phyloP scores from a whole-genome alignment of 2,113 vertebrate genomes.

The Nanger granti region DNA sequence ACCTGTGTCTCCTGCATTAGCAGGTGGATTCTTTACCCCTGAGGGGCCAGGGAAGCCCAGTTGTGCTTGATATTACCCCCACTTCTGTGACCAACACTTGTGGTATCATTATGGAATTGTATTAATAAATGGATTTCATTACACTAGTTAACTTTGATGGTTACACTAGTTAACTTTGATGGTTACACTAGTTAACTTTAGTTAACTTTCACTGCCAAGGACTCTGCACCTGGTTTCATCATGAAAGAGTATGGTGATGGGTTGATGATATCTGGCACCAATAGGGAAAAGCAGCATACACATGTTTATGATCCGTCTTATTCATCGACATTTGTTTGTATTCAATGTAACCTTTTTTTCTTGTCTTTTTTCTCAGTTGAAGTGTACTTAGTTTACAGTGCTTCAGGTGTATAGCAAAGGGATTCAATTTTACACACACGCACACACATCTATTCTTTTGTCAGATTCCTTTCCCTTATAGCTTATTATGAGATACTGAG shows the following conservation, averaged over 20 bases:
- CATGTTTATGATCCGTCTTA: not conserved
- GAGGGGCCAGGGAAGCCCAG: not conserved
- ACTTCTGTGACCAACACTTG: not conserved
- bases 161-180: too few relatives aligned
- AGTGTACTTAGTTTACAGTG: not conserved
- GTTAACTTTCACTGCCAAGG: not conserved
- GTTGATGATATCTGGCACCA: not conserved
- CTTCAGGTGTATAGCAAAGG: not conserved
- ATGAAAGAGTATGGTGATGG: not conserved
- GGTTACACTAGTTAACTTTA: too few relatives aligned
- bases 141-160: too few relatives aligned
- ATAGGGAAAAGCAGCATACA: not conserved
- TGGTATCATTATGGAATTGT: rapidly evolving
- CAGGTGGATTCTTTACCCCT: not conserved
- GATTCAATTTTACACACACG: not conserved
- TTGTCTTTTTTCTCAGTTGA: not conserved
- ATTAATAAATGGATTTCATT: not conserved
- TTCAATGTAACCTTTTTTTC: not conserved
- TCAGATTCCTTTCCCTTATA: not conserved
- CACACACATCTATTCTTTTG: not conserved
- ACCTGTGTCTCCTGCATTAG: not conserved
- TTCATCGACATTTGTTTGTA: not conserved
- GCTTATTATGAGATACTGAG: not conserved
- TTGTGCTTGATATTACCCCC: not conserved
- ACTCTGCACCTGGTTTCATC: not conserved